These are phyloP conservation scores for Agrotis clavis DNA, from an alignment of 2,888 invertebrate species.

Conservation along the genomic window DNA sequence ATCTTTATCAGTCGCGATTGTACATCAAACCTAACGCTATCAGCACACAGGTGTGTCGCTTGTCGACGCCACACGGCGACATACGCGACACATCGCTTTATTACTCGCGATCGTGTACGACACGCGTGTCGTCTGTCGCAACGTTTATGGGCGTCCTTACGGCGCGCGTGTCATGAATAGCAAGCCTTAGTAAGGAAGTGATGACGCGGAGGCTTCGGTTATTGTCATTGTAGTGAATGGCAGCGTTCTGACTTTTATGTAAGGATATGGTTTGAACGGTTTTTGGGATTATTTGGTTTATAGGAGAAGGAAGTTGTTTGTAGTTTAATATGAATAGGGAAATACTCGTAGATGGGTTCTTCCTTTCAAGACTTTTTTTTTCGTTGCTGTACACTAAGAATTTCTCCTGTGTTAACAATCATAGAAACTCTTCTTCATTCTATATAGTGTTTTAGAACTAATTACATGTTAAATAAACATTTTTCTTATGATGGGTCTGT, in stretches of 20 bases:
- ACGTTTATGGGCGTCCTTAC: slow-evolving; percentile 65
- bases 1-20: slow-evolving; percentile 20
- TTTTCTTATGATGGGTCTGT: no score
- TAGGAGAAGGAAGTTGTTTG: not conserved
- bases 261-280: slow-evolving; percentile 38
- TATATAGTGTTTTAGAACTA: no score
- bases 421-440: no score
- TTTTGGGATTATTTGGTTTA: slow-evolving; percentile 3
- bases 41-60: slow-evolving; percentile 69
- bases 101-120: slow-evolving; percentile 67
- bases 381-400: no score
- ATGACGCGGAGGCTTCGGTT: slow-evolving; percentile 53
- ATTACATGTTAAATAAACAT: no score
- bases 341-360: no score
- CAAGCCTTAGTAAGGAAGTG: slow-evolving; percentile 61
- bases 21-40: slow-evolving; percentile 58
- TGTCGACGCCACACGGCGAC: slow-evolving; percentile 69
- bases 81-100: slow-evolving; percentile 68
- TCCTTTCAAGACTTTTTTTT: no score
- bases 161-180: slow-evolving; percentile 70
- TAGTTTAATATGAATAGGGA: no score
- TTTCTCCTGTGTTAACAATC: no score
- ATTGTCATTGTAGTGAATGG: slow-evolving; percentile 54
- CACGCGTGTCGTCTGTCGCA: slow-evolving; percentile 68
- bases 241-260: slow-evolving; percentile 40